Percentiles rank a stretch among this genome's conserved stretches.
phyloP scores from a whole-genome alignment of 2,797 vertebrate species.

The Poecilia picta region DNA sequence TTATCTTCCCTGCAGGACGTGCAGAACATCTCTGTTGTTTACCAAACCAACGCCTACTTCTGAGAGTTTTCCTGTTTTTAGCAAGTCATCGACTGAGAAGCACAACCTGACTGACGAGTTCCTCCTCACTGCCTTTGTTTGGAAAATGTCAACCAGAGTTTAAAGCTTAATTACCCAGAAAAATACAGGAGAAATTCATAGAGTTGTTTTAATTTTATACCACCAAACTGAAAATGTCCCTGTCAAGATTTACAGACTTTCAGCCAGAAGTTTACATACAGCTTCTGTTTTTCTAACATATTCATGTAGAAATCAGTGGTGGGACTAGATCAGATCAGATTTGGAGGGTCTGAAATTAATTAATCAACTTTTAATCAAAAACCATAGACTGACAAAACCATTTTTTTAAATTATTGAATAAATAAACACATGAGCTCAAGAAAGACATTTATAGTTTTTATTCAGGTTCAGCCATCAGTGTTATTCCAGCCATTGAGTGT shows the following conservation, averaged over 20 bases:
- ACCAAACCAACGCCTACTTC: conserved; percentile 38
- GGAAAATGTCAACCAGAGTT: conserved; percentile 17
- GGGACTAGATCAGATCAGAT: no score
- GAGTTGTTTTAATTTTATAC: not conserved
- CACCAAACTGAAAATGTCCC: not conserved
- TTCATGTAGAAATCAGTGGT: not conserved
- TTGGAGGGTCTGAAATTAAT: no score
- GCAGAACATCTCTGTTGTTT: conserved; percentile 47
- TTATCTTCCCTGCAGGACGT: conserved; percentile 54
- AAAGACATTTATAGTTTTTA: no score
- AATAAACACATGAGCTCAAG: no score
- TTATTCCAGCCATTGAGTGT: no score
- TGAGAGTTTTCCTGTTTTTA: conserved; percentile 42
- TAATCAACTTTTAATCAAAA: no score
- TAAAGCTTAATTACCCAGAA: not conserved
- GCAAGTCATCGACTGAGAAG: conserved; percentile 34
- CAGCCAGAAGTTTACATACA: not conserved
- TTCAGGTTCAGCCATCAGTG: no score
- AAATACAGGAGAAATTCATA: not conserved
- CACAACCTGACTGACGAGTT: conserved; percentile 18
- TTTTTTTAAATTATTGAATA: no score
- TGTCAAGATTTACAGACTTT: not conserved
- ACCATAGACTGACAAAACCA: no score
- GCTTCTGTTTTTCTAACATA: not conserved
- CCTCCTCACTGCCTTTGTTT: conserved; percentile 16